Evolutionary conservation across 2,113 vertebrate species (phyloP).

Genomic region (Leiothrix lutea): DNA sequence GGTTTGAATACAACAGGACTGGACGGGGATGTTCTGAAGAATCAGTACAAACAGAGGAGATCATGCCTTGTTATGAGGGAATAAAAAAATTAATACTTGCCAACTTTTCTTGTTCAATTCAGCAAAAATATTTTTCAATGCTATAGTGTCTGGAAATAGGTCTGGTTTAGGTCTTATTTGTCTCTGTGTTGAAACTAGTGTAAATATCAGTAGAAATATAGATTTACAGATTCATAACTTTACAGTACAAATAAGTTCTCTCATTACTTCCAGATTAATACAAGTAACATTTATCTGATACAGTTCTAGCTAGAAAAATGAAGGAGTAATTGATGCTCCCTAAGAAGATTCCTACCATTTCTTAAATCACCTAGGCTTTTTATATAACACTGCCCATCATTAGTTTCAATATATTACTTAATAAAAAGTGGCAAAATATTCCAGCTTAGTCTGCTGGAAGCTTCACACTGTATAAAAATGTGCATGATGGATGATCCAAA

Average conservation of each 20-base stretch:
- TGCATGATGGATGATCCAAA: background rate
- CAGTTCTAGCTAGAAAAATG: background rate
- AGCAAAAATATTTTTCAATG: conserved; percentile 70
- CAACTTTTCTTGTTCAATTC: conserved; percentile 78
- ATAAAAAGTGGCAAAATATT: background rate
- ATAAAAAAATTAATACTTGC: conserved; percentile 82
- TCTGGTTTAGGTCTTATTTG: conserved; percentile 59
- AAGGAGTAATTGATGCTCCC: background rate
- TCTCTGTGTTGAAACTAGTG: conserved; percentile 61
- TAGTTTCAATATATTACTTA: background rate
- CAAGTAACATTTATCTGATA: background rate
- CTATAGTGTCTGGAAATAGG: conserved; percentile 66
- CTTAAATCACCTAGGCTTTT: background rate
- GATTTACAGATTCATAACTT: conserved; percentile 48
- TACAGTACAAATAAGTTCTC: background rate
- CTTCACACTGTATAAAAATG: background rate
- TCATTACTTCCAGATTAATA: background rate
- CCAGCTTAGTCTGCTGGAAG: background rate
- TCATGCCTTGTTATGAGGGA: conserved; percentile 82
- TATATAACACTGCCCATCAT: background rate
- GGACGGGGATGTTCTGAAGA: background rate
- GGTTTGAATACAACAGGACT: conserved; percentile 29
- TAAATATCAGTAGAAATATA: conserved; percentile 65
- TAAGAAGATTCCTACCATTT: background rate
- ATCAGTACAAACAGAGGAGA: conserved; percentile 64